Percentiles rank a stretch among this genome's conserved stretches.
phyloP scores from a whole-genome alignment of 2,888 invertebrate genomes.

The Therioaphis trifolii region DNA sequence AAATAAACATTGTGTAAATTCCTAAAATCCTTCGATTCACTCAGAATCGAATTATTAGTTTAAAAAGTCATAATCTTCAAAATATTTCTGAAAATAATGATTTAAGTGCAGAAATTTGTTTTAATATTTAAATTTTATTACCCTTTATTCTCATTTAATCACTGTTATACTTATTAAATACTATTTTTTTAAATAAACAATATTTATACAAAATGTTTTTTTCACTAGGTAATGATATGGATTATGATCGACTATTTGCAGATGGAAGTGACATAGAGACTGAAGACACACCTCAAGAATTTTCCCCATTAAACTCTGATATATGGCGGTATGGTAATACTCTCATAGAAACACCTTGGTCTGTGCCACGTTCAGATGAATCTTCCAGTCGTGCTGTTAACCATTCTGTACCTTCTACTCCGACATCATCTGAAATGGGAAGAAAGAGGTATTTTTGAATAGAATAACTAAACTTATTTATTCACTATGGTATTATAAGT shows the following conservation, averaged over 20 bases:
- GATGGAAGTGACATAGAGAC: conserved; percentile 59
- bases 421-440: conserved; percentile 54
- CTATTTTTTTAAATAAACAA: no score
- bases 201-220: background rate
- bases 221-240: conserved; percentile 57
- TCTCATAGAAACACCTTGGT: conserved; percentile 60
- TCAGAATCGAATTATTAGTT: no score
- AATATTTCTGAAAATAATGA: no score
- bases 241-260: conserved; percentile 58
- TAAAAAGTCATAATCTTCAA: no score
- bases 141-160: no score
- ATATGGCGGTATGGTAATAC: conserved; percentile 61
- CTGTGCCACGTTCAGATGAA: conserved; percentile 51
- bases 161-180: no score
- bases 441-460: conserved; percentile 47
- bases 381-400: conserved; percentile 44
- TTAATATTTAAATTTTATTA: no score
- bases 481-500: background rate
- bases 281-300: conserved; percentile 60
- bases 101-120: no score
- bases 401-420: conserved; percentile 43
- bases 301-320: conserved; percentile 59
- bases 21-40: no score
- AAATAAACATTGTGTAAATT: no score
- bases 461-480: background rate